These are phyloP conservation scores for Oncorhynchus nerka DNA, from an alignment of 2,113 vertebrate genomes.

Conservation along the genomic window DNA sequence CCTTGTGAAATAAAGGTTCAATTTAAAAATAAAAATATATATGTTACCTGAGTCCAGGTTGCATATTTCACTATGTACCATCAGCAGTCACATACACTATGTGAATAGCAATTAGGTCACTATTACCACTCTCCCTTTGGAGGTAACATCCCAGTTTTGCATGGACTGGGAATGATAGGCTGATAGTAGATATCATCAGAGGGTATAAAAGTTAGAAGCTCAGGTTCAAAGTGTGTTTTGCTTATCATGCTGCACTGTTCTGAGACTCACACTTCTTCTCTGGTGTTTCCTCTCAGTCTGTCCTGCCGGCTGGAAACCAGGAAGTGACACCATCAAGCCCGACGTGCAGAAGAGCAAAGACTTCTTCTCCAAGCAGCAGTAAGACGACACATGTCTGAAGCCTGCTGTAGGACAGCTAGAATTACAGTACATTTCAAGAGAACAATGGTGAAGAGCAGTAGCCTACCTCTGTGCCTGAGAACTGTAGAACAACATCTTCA, in stretches of 20 bases:
- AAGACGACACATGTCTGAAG: conserved; percentile 49
- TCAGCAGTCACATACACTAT: too few species aligned
- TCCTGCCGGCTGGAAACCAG: conserved; percentile 97
- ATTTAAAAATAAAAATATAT: too few species aligned
- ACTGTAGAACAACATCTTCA: not conserved
- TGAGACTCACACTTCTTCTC: not conserved
- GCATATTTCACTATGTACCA: not conserved
- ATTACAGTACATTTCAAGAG: conserved; percentile 39
- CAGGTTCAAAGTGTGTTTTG: not conserved
- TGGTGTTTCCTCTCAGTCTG: conserved; percentile 83
- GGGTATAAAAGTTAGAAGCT: not conserved
- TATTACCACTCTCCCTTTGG: too few species aligned
- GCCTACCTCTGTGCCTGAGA: conserved; percentile 12
- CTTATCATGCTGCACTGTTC: not conserved
- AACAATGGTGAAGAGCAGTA: conserved; percentile 23
- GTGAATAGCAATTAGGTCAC: too few species aligned
- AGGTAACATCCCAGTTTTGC: not conserved
- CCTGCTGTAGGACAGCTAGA: conserved; percentile 51
- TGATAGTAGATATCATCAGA: not conserved
- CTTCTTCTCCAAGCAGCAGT: conserved; percentile 92
- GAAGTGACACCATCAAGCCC: conserved; percentile 97
- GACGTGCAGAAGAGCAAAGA: conserved; percentile 94
- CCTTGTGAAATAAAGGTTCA: too few species aligned
- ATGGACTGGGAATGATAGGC: not conserved
- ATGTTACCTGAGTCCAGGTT: too few species aligned